Percentiles rank a stretch among this genome's conserved stretches.
phyloP scores from a whole-genome alignment of 2,113 vertebrate species.

The Chloroceryle aenea region DNA sequence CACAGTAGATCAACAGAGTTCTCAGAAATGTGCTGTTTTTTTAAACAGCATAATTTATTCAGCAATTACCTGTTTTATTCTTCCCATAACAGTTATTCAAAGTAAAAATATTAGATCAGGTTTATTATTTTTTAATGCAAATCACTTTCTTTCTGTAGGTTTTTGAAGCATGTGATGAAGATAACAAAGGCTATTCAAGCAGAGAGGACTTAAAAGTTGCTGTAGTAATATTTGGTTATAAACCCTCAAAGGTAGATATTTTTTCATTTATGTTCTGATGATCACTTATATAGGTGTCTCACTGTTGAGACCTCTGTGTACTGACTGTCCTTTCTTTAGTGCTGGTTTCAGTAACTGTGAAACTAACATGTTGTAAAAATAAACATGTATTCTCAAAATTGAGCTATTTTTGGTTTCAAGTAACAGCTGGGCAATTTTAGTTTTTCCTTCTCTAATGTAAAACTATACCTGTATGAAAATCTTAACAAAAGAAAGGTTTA shows the following conservation, averaged over 20 bases:
- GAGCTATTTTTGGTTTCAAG: not conserved
- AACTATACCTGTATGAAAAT: not conserved
- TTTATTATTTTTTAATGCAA: not conserved
- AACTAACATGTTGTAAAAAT: not conserved
- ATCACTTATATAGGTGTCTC: not conserved
- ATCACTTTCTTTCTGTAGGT: slow-evolving; percentile 54
- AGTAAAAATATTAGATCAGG: not conserved
- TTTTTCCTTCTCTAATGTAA: not conserved
- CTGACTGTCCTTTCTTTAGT: not conserved
- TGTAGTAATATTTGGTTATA: slow-evolving; percentile 78
- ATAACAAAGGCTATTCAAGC: slow-evolving; percentile 73
- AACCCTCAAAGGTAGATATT: slow-evolving; percentile 75
- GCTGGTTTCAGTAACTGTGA: not conserved
- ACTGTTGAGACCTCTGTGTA: not conserved
- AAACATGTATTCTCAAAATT: not conserved
- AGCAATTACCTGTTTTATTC: not conserved
- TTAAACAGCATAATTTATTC: not conserved
- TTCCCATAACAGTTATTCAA: rapidly evolving
- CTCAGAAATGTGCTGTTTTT: not conserved
- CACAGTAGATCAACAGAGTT: not conserved
- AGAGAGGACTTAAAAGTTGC: slow-evolving; percentile 79
- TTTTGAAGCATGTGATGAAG: slow-evolving; percentile 71
- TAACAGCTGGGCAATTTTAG: not conserved
- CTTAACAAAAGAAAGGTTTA: not conserved
- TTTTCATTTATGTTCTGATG: not conserved